phyloP scores from a whole-genome alignment of 2,113 vertebrate genomes.

The Ardeotis arabs region DNA sequence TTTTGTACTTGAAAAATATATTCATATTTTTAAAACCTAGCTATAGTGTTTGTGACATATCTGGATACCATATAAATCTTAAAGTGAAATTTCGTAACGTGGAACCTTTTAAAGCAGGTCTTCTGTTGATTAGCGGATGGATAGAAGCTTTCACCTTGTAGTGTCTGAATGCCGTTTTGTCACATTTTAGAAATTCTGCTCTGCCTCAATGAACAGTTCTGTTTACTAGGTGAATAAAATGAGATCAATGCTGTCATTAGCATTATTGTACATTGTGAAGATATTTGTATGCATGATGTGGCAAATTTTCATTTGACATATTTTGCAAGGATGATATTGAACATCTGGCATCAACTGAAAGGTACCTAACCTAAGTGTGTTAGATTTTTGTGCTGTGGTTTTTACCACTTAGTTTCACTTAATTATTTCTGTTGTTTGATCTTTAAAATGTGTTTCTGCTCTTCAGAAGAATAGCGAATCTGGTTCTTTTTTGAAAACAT shows the following conservation, averaged over 20 bases:
- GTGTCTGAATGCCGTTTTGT: not conserved
- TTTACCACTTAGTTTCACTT: constrained; percentile 20
- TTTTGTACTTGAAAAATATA: not conserved
- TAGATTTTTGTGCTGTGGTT: not conserved
- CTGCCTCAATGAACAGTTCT: not conserved
- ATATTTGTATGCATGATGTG: not conserved
- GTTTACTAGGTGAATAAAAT: constrained; percentile 1
- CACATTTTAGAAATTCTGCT: not conserved
- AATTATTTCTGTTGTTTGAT: constrained; percentile 46
- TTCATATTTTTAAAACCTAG: not conserved
- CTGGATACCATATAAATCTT: not conserved
- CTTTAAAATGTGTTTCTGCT: constrained; percentile 22
- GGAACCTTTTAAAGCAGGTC: not conserved
- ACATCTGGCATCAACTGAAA: constrained; percentile 9
- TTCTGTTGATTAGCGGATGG: not conserved
- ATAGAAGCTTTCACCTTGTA: not conserved
- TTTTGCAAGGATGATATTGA: not conserved
- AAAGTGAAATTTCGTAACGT: not conserved
- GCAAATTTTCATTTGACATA: not conserved
- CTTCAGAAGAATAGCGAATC: constrained; percentile 34
- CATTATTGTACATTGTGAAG: not conserved
- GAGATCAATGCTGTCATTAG: not conserved
- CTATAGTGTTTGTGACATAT: not conserved
- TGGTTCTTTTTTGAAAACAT: constrained; percentile 9
- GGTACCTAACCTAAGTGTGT: not conserved